A percentile compares a stretch with the other conserved stretches of the same genome.
Conservation (phyloP, 1,140 invertebrate genomes). For the Caerostris darwini region DNA sequence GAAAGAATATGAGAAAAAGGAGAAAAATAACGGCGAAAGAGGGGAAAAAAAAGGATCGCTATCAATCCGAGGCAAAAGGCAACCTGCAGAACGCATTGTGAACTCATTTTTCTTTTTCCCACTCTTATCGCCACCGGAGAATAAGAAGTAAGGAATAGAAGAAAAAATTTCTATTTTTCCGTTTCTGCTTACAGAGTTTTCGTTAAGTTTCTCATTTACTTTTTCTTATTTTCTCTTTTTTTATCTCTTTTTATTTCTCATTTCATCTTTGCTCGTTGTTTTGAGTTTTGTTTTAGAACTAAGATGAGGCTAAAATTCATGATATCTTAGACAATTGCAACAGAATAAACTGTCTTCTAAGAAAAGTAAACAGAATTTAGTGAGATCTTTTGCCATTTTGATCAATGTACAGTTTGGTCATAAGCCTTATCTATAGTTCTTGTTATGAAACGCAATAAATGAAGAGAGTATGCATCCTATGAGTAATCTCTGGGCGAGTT, state of each 20-base stretch:
- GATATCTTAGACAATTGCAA: too few species aligned
- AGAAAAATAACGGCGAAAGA: background rate
- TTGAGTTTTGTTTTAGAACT: conserved; percentile 2
- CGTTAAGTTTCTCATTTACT: conserved; percentile 37
- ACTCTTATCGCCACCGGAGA: conserved; percentile 35
- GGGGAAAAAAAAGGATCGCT: background rate
- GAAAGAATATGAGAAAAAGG: background rate
- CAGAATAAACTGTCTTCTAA: too few species aligned
- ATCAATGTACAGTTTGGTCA: too few species aligned
- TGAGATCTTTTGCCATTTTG: too few species aligned
- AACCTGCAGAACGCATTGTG: conserved; percentile 51
- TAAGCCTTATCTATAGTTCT: too few species aligned
- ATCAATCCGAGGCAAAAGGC: conserved; percentile 40
- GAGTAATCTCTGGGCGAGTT: too few species aligned
- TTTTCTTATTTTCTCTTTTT: background rate
- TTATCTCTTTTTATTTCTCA: background rate
- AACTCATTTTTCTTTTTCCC: conserved; percentile 31
- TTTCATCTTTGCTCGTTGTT: background rate
- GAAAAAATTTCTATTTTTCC: background rate
- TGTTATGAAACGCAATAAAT: too few species aligned
- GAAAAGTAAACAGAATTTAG: too few species aligned
- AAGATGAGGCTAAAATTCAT: too few species aligned
- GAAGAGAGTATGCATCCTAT: too few species aligned
- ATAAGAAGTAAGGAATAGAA: background rate
- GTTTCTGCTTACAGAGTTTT: conserved; percentile 27